Percentiles rank a stretch among this genome's conserved stretches.
phyloP scores from a whole-genome alignment of 2,888 invertebrate genomes.

The Agonopterix alstromeriana region DNA sequence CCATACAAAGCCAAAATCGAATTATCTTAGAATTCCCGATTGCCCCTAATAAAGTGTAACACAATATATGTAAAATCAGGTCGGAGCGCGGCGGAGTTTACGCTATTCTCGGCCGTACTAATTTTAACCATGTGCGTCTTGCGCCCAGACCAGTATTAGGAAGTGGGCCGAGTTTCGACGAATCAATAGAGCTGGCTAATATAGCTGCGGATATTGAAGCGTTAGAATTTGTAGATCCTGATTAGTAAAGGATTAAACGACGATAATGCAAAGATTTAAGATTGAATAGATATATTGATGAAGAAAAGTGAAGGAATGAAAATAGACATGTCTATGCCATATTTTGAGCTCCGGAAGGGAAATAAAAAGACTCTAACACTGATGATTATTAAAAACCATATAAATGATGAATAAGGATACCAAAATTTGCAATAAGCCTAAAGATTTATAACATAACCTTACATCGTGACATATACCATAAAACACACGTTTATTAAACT shows the following conservation, averaged over 20 bases:
- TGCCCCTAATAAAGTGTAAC: slow-evolving; percentile 38
- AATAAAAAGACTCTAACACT: no score
- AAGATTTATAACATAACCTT: no score
- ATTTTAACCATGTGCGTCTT: slow-evolving; percentile 74
- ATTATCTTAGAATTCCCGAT: no score
- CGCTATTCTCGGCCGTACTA: slow-evolving; percentile 71
- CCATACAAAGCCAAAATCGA: no score
- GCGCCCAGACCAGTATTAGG: slow-evolving; percentile 67
- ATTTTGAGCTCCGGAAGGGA: no score
- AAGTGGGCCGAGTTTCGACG: slow-evolving; percentile 58
- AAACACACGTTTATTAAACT: no score
- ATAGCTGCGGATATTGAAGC: neutral
- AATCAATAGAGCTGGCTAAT: slow-evolving; percentile 13
- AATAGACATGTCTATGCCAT: no score
- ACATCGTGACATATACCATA: no score
- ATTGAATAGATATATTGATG: neutral
- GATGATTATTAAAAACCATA: no score
- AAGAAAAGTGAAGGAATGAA: neutral
- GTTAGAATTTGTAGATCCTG: neutral
- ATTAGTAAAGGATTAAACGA: no score
- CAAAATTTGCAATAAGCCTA: no score
- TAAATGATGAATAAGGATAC: no score
- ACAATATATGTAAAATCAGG: slow-evolving; percentile 60
- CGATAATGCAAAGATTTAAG: neutral
- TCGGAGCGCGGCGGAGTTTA: slow-evolving; percentile 60